Percentiles rank a stretch among this genome's conserved stretches.
Evolutionary conservation across 2,113 vertebrate species (phyloP).

Genomic region (Anguilla rostrata): DNA sequence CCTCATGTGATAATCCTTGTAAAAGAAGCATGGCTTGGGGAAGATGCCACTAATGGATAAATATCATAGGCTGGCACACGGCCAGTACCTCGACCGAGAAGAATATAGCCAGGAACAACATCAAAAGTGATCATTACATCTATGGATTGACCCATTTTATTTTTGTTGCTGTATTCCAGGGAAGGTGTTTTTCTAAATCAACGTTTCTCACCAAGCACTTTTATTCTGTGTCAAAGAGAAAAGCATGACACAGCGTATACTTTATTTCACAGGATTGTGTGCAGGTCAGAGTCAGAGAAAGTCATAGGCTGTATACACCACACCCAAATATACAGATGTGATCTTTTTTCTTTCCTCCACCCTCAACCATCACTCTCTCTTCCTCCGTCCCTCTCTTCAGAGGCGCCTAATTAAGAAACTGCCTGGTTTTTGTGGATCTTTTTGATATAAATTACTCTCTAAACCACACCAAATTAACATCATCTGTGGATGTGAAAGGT

Average conservation of each 20-base stretch:
- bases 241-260: conserved; percentile 34
- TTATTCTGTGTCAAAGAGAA: conserved; percentile 59
- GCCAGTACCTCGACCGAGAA: conserved; percentile 82
- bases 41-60: conserved; percentile 59
- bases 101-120: conserved; percentile 80
- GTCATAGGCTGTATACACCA: conserved; percentile 77
- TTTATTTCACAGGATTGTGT: conserved; percentile 67
- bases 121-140: conserved; percentile 88
- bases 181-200: conserved; percentile 78
- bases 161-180: conserved; percentile 84
- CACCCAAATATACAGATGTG: conserved; percentile 92
- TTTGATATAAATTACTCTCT: conserved; percentile 99
- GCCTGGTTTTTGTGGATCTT: conserved; percentile 98
- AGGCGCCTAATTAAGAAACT: conserved; percentile 98
- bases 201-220: conserved; percentile 81
- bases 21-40: conserved; percentile 75
- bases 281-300: conserved; percentile 63
- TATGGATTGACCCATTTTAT: conserved; percentile 96
- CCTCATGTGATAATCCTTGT: conserved; percentile 60
- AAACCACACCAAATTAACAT: conserved; percentile 99
- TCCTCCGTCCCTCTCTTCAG: conserved; percentile 66
- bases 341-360: conserved; percentile 58
- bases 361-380: conserved; percentile 47
- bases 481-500: conserved; percentile 97
- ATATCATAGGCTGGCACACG: conserved; percentile 80